Evolutionary conservation across 2,113 vertebrate species (phyloP).

Genomic region (Stercorarius parasiticus): DNA sequence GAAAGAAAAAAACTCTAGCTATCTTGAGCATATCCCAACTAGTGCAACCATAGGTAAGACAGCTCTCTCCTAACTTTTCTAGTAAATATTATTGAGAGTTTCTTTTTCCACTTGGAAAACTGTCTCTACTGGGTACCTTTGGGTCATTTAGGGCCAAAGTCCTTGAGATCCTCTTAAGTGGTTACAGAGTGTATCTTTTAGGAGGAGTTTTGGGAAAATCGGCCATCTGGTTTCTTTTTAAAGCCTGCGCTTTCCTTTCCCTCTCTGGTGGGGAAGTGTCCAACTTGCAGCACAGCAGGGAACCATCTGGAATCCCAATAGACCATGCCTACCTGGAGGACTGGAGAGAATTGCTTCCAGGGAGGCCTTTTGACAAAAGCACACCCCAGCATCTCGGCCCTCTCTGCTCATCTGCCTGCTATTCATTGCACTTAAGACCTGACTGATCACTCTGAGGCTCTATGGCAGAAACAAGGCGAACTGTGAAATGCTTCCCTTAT

Average conservation of each 20-base stretch:
- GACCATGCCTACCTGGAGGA: not conserved
- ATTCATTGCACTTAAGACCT: not conserved
- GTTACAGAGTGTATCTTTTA: not conserved
- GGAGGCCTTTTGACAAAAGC: not conserved
- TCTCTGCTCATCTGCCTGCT: not conserved
- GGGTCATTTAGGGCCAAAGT: not conserved
- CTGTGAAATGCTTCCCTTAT: not conserved
- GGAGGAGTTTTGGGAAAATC: not conserved
- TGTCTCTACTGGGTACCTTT: not conserved
- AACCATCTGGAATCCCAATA: not conserved
- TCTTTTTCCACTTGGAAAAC: not conserved
- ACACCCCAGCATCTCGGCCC: not conserved
- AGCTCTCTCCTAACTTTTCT: not conserved
- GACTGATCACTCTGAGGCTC: not conserved
- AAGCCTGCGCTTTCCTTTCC: not conserved
- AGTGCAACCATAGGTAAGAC: not conserved
- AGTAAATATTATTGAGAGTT: not conserved
- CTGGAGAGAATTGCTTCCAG: not conserved
- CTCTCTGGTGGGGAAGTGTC: not conserved
- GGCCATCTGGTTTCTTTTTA: not conserved
- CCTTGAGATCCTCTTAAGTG: not conserved
- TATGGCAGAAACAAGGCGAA: not conserved
- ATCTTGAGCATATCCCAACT: not conserved
- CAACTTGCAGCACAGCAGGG: not conserved
- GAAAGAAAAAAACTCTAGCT: not conserved